Evolutionary conservation across 2,888 invertebrate species (phyloP).

Genomic region (Gymnocheta viridis): DNA sequence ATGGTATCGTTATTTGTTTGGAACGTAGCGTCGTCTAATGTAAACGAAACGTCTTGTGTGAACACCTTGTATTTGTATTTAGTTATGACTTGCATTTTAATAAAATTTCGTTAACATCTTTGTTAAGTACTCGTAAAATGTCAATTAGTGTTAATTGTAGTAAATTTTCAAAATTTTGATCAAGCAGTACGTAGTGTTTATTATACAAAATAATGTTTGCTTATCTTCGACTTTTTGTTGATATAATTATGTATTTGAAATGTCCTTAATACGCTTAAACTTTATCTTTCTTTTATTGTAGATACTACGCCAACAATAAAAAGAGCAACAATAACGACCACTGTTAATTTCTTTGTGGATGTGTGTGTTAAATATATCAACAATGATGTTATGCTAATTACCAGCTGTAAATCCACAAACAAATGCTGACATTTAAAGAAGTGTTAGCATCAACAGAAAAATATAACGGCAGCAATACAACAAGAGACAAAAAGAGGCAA

Average conservation of each 20-base stretch:
- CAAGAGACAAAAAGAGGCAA: not conserved
- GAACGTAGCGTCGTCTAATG: too few species aligned
- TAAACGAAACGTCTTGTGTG: too few species aligned
- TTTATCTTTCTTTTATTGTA: constrained; percentile 21
- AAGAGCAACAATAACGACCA: constrained; percentile 19
- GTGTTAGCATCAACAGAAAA: constrained; percentile 57
- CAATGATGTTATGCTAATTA: constrained; percentile 77
- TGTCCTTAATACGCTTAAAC: constrained; percentile 5
- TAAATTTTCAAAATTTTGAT: too few species aligned
- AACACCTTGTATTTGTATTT: too few species aligned
- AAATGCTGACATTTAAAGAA: constrained; percentile 70
- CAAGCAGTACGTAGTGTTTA: too few species aligned
- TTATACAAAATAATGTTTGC: not conserved
- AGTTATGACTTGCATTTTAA: too few species aligned
- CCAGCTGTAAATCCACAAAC: constrained; percentile 74
- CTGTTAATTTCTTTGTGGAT: constrained; percentile 45
- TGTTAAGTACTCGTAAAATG: too few species aligned
- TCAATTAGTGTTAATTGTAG: too few species aligned
- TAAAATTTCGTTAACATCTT: too few species aligned
- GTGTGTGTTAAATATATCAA: constrained; percentile 47
- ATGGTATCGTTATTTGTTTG: too few species aligned
- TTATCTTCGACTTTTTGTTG: not conserved
- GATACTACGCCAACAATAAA: constrained; percentile 33
- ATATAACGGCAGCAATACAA: constrained; percentile 12
- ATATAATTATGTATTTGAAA: constrained; percentile 1